A percentile compares a stretch with the other conserved stretches of the same genome.
These are phyloP conservation scores for Drosophila miranda DNA, from an alignment of 1,140 invertebrate genomes.

Conservation along the genomic window DNA sequence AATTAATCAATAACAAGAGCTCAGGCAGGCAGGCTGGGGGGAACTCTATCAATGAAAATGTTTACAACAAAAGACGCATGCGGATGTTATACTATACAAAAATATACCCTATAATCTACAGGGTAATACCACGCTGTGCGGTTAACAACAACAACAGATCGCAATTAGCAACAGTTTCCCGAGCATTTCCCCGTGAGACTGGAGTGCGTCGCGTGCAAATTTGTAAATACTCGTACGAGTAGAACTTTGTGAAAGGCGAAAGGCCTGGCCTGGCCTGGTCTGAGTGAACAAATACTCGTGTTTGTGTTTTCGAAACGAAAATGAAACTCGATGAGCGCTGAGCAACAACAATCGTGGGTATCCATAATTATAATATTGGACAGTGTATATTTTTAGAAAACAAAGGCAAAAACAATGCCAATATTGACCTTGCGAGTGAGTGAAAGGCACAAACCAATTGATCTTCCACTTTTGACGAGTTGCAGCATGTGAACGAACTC, in stretches of 20 bases:
- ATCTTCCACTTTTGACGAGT: slow-evolving; percentile 27
- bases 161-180: slow-evolving; percentile 25
- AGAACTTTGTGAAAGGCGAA: slow-evolving; percentile 14
- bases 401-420: slow-evolving; percentile 31
- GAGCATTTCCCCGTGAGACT: slow-evolving; percentile 21
- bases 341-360: slow-evolving; percentile 2
- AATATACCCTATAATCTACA: slow-evolving; percentile 1
- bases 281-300: slow-evolving; percentile 3
- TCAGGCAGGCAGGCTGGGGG: not conserved
- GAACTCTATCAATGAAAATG: slow-evolving; percentile 37
- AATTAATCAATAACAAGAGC: slow-evolving; percentile 28
- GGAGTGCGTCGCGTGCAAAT: slow-evolving; percentile 30
- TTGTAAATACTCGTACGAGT: slow-evolving; percentile 9
- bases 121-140: not conserved
- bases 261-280: not conserved
- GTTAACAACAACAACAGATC: slow-evolving; percentile 7
- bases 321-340: not conserved
- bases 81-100: slow-evolving; percentile 2
- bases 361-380: slow-evolving; percentile 45
- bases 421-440: slow-evolving; percentile 43
- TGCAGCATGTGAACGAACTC: slow-evolving; percentile 38
- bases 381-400: slow-evolving; percentile 41
- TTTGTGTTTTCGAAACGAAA: not conserved
- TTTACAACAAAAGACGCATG: slow-evolving; percentile 19
- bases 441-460: slow-evolving; percentile 35